Conservation (phyloP, 1,140 invertebrate genomes). For the Streblospio benedicti region DNA sequence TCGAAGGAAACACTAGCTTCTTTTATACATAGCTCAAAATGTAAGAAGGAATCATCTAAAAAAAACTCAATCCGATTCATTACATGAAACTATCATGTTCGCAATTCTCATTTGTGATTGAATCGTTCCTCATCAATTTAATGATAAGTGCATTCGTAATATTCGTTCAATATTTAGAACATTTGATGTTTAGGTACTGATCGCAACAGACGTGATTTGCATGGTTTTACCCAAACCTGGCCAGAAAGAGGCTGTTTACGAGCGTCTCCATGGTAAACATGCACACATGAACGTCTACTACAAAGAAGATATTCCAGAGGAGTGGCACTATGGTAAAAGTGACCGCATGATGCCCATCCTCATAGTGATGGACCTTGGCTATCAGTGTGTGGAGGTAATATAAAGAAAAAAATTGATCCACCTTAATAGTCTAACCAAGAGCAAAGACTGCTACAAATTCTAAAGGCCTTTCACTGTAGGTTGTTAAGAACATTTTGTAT, state of each 20-base stretch:
- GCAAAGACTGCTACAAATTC: background rate
- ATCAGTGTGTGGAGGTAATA: background rate
- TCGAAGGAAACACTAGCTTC: too few relatives aligned
- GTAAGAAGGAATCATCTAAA: too few relatives aligned
- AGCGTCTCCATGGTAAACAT: slow-evolving; percentile 42
- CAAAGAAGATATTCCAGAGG: slow-evolving; percentile 51
- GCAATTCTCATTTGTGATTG: too few relatives aligned
- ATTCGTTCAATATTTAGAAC: too few relatives aligned
- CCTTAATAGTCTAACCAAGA: background rate
- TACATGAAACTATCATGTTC: too few relatives aligned
- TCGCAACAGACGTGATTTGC: background rate
- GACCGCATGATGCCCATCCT: slow-evolving; percentile 40
- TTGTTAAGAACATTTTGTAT: background rate
- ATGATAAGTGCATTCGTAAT: too few relatives aligned
- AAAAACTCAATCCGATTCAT: too few relatives aligned
- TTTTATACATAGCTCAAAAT: too few relatives aligned
- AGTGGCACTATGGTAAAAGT: slow-evolving; percentile 56
- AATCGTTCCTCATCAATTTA: too few relatives aligned
- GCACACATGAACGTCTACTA: slow-evolving; percentile 53
- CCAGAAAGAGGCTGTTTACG: slow-evolving; percentile 50
- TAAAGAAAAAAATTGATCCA: background rate
- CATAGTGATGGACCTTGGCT: slow-evolving; percentile 1
- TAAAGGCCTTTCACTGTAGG: background rate
- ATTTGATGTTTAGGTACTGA: background rate
- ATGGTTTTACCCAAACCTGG: slow-evolving; percentile 25